Base-by-base conservation (phyloP, 1,140 invertebrate species). In the Eurosta solidaginis region DNA sequence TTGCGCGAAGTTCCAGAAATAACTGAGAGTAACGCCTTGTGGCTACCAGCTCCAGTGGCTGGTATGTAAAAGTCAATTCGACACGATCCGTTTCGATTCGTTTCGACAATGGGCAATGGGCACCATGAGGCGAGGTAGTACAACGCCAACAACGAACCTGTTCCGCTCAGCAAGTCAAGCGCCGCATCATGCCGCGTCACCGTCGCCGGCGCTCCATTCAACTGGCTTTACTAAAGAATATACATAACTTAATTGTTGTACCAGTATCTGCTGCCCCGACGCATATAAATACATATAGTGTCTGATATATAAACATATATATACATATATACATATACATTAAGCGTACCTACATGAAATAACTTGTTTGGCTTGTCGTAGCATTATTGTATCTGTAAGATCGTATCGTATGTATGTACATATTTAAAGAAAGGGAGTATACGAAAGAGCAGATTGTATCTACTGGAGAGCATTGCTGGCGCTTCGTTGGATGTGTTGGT, bases 1-100 rank as follows among this genome's bases (percentile, higher is more conserved):
- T 49, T 52, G 75, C 75, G 49, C 75, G 33, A 52, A 76, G 47
- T 49, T 76, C 47, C 75, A 76, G 75, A 76, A 49, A 76, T 76
- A 76, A 76, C 75, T 76, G 75, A 76, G 29, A 40, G 59, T 68
- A 33, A n/a, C n/a, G n/a, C n/a, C n/a, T n/a, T n/a, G n/a, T n/a
- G n/a, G n/a, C n/a, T n/a, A n/a, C n/a, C n/a, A n/a, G n/a, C n/a
- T n/a, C n/a, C n/a, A n/a, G 33, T 68, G 59, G 59, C 59, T 27
- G 33, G 27, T 33, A 9, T 29, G 27, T 68, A 36, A 36, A 10
- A 20, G 59, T 68, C 59, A 42, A 68, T 68, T 68, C 59, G 33
- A 68, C 10, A 42, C 59, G 33, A 68, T 68, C 29, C 29, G 59
- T 22, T 40, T 36, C 59, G 33, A 68, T 40, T 36, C 59, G 33